Evolutionary conservation across 1,140 invertebrate species (phyloP), one percentile per base, ranked within the genome.

Genomic region (Lepidurus arcticus): DNA sequence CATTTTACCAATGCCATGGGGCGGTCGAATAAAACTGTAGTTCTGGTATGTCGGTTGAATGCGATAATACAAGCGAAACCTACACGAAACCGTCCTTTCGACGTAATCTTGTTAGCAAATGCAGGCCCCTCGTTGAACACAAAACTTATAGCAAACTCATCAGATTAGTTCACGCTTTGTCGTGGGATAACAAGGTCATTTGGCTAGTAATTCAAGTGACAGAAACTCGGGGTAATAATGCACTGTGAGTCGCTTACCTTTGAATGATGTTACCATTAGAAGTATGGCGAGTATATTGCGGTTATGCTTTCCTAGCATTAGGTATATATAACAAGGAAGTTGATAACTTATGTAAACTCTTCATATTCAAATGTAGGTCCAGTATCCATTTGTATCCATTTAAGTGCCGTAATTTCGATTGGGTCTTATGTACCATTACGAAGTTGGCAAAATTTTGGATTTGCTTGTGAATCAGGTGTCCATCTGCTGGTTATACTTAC

Each of bases 401-500:
- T 65, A 21, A 65, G 53, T 21, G 21, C 53, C 13, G 21, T 65
- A 65, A 21, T 65, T 65, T 13, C 53, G 7, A 21, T 65, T 13
- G 53, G n/a, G 13, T 21, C 16, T 65, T 13, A n/a, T 65, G 53
- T 21, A 65, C 53, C 16, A 5, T 16, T 65, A 16, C 53, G 53
- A 13, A 21, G n/a, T 21, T 65, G 53, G 53, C 53, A 65, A 13
- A 65, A 65, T 21, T 65, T 65, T 65, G 53, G 53, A 7, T 65
- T 65, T 16, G 53, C 53, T 7, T 65, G 4, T 21, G 53, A 21
- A n/a, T 65, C 53, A 0, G 16, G 8, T 65, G 53, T 65, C 13
- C 53, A 65, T n/a, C 53, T 65, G 16, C n/a, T 65, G 21, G 13
- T 65, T 65, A 65, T 65, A n/a, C 21, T 65, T 65, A 65, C 53